Percentiles rank a stretch among this genome's conserved stretches.
These are phyloP conservation scores for Lagria hirta DNA, from an alignment of 2,888 invertebrate genomes.

Conservation along the genomic window DNA sequence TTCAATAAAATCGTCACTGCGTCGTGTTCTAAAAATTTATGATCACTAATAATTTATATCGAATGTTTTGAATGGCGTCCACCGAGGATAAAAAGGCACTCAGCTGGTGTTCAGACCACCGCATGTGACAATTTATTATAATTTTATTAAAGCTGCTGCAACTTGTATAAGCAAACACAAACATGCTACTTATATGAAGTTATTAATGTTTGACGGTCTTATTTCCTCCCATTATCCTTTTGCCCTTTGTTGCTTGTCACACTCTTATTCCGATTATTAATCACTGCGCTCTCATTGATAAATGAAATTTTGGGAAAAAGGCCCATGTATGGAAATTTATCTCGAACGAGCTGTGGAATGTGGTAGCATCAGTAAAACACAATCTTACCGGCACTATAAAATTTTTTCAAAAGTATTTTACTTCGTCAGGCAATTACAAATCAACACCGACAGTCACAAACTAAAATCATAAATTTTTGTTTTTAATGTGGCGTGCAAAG, in stretches of 20 bases:
- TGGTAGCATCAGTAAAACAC: constrained; percentile 21
- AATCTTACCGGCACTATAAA: constrained; percentile 21
- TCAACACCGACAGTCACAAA: constrained; percentile 13
- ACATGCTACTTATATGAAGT: constrained; percentile 41
- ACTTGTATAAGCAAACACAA: constrained; percentile 31
- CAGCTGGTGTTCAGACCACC: constrained; percentile 44
- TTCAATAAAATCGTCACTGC: constrained; percentile 44
- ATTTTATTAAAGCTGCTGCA: constrained; percentile 40
- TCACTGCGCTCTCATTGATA: constrained; percentile 6
- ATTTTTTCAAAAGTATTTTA: constrained; percentile 19
- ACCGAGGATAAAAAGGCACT: constrained; percentile 35
- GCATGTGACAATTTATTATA: constrained; percentile 44
- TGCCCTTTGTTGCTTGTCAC: constrained; percentile 16
- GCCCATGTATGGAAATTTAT: too few species aligned
- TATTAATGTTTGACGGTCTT: constrained; percentile 46
- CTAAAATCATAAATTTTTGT: constrained; percentile 12
- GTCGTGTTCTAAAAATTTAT: constrained; percentile 38
- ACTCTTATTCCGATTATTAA: constrained; percentile 2
- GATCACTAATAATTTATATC: constrained; percentile 37
- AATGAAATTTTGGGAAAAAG: constrained; percentile 4
- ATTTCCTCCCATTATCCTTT: constrained; percentile 31
- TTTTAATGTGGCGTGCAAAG: too few species aligned
- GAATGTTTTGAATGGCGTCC: constrained; percentile 39
- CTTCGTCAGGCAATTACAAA: constrained; percentile 17
- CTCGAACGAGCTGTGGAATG: constrained; percentile 21